A percentile compares a stretch with the other conserved stretches of the same genome.
Conservation (phyloP, 1,140 invertebrate genomes). For the Charaxes varanes region DNA sequence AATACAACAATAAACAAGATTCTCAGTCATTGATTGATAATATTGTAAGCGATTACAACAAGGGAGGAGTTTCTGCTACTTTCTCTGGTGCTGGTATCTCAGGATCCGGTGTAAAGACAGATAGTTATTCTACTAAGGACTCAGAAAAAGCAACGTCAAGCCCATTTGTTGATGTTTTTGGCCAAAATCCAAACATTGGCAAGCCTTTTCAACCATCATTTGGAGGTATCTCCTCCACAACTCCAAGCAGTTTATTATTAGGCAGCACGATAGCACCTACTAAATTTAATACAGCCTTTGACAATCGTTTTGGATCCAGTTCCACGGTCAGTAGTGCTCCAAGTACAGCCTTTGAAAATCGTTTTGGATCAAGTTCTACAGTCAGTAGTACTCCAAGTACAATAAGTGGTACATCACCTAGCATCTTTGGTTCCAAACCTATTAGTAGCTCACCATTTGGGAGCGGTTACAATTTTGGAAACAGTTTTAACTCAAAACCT, state of each 20-base stretch:
- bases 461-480: background rate
- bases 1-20: conserved; percentile 58
- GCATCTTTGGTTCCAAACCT: background rate
- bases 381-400: background rate
- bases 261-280: conserved; percentile 3
- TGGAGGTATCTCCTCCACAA: conserved; percentile 12
- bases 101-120: conserved; percentile 5
- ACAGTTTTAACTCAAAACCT: conserved; percentile 3
- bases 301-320: conserved; percentile 8
- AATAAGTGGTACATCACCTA: conserved; percentile 4
- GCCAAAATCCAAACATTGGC: background rate
- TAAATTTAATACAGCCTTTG: background rate
- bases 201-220: conserved; percentile 1
- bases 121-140: background rate
- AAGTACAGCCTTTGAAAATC: conserved; percentile 1
- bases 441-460: conserved; percentile 2
- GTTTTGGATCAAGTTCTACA: conserved; percentile 6
- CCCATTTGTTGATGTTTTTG: conserved; percentile 3
- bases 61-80: conserved; percentile 31
- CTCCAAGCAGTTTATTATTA: conserved; percentile 5
- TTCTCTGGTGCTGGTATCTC: conserved; percentile 24
- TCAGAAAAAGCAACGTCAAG: background rate
- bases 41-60: conserved; percentile 55
- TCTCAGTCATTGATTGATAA: conserved; percentile 55
- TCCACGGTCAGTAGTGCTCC: background rate